Conservation (phyloP, 2,888 invertebrate genomes). For the Phyllotreta striolata region DNA sequence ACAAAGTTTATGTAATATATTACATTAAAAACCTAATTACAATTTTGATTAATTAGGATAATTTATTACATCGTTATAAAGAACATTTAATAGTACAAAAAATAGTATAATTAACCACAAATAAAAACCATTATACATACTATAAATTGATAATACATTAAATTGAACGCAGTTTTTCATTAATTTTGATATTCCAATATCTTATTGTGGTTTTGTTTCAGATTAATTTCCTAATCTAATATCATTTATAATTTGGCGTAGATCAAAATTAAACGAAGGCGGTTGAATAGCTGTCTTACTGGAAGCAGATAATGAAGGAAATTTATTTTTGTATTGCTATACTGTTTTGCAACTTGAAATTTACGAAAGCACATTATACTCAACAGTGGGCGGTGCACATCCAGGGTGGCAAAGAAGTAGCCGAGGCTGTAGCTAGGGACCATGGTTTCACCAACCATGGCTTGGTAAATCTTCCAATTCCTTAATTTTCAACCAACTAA, state of each 20-base stretch:
- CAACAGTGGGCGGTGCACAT: slow-evolving; percentile 90
- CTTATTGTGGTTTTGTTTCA: slow-evolving; percentile 18
- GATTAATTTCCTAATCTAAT: slow-evolving; percentile 24
- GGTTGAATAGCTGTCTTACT: slow-evolving; percentile 33
- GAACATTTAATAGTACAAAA: too few relatives aligned
- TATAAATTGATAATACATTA: too few relatives aligned
- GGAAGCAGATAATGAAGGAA: slow-evolving; percentile 50
- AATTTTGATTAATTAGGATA: too few relatives aligned
- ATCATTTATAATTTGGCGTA: slow-evolving; percentile 17
- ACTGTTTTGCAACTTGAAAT: slow-evolving; percentile 44
- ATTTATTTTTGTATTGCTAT: slow-evolving; percentile 50
- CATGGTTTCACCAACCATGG: slow-evolving; percentile 87
- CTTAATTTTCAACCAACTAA: neutral
- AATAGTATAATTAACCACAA: too few relatives aligned
- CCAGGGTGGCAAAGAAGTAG: slow-evolving; percentile 70
- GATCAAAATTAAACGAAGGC: slow-evolving; percentile 18
- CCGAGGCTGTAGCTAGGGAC: slow-evolving; percentile 78
- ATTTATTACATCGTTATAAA: too few relatives aligned
- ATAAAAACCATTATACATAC: too few relatives aligned
- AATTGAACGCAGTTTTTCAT: too few relatives aligned
- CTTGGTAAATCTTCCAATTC: slow-evolving; percentile 71
- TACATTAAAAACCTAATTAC: too few relatives aligned
- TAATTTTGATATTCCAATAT: neutral
- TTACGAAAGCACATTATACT: slow-evolving; percentile 67
- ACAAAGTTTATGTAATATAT: too few relatives aligned